phyloP scores from a whole-genome alignment of 2,113 vertebrate genomes.

The Turdus rufiventris region DNA sequence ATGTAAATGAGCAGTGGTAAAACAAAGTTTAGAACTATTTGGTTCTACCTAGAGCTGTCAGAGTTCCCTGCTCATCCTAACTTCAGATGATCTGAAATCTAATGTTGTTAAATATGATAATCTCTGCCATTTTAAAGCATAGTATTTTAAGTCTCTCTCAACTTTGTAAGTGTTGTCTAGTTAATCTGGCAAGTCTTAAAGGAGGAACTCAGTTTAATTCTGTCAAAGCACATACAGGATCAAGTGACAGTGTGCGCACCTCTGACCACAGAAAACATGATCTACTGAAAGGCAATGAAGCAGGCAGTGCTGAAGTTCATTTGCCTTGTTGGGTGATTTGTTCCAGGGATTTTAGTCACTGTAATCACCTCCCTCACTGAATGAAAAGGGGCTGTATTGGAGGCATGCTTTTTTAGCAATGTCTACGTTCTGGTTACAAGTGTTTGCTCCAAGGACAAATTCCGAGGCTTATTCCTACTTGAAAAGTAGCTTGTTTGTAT shows the following conservation, averaged over 20 bases:
- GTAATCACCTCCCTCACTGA: neutral
- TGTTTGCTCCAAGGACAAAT: neutral
- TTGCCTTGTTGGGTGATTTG: neutral
- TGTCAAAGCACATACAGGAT: neutral
- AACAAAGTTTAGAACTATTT: neutral
- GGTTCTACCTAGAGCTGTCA: neutral
- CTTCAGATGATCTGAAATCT: neutral
- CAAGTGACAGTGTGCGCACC: neutral
- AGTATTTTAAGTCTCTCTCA: neutral
- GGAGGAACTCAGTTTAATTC: neutral
- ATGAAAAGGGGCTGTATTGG: neutral
- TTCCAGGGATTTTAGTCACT: neutral
- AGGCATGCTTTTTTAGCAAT: neutral
- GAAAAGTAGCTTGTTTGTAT: neutral
- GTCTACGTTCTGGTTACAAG: neutral
- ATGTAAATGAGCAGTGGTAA: neutral
- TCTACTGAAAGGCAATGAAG: neutral
- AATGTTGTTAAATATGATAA: neutral
- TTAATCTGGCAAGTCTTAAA: neutral
- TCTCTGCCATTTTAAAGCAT: neutral
- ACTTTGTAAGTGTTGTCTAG: neutral
- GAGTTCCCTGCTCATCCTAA: neutral
- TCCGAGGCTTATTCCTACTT: neutral
- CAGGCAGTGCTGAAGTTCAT: neutral
- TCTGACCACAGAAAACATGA: neutral